phyloP scores from a whole-genome alignment of 2,113 vertebrate genomes.

The cattle (Bos taurus) region ARS-UCD2.0 NC_037341.1:11670001-11670500 shows the following conservation, averaged over 20 bases:
- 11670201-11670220: neutral
- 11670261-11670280: neutral
- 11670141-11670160: neutral
- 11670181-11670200: neutral
- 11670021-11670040: neutral
- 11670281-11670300: neutral
- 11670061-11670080: neutral
- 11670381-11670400: neutral
- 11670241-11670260: neutral
- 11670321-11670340: neutral
- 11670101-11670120: neutral
- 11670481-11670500: neutral
- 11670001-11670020: neutral
- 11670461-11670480: neutral
- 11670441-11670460: neutral
- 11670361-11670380: neutral
- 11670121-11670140: neutral
- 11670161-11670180: neutral
- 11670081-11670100: neutral
- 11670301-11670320: neutral
- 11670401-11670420: neutral
- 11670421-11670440: neutral
- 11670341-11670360: neutral
- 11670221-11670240: neutral
- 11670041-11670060: neutral